phyloP scores from a whole-genome alignment of 2,113 vertebrate genomes.

The Mesitornis unicolor region DNA sequence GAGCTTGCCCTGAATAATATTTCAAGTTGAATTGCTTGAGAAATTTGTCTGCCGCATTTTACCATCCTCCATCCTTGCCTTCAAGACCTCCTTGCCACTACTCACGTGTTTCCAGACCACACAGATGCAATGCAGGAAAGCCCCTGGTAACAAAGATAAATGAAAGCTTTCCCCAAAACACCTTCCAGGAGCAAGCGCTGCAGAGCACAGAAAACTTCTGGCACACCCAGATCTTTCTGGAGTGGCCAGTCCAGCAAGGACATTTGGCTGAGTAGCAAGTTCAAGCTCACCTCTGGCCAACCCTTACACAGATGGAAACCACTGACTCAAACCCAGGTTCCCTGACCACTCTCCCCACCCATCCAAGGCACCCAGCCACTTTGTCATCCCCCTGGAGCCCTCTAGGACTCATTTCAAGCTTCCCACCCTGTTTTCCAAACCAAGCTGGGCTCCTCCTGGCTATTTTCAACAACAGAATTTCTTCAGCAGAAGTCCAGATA shows the following conservation, averaged over 20 bases:
- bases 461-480: not conserved
- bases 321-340: conserved; percentile 57
- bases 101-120: not conserved
- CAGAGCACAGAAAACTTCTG: not conserved
- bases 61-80: not conserved
- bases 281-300: conserved; percentile 67
- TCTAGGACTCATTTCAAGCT: not conserved
- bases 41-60: not conserved
- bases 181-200: not conserved
- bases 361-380: conserved; percentile 33
- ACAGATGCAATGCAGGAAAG: conserved; percentile 1
- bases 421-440: conserved; percentile 34
- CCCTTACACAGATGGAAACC: conserved; percentile 61
- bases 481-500: not conserved
- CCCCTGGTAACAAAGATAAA: not conserved
- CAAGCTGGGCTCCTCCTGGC: not conserved
- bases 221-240: not conserved
- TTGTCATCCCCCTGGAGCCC: conserved; percentile 45
- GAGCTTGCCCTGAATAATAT: not conserved
- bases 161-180: not conserved
- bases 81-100: not conserved
- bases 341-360: conserved; percentile 9
- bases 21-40: not conserved
- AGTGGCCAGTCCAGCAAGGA: not conserved
- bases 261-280: not conserved